Evolutionary conservation across 23 tunicate genomes (phyloP).

Genomic region (Pegea sp.): DNA sequence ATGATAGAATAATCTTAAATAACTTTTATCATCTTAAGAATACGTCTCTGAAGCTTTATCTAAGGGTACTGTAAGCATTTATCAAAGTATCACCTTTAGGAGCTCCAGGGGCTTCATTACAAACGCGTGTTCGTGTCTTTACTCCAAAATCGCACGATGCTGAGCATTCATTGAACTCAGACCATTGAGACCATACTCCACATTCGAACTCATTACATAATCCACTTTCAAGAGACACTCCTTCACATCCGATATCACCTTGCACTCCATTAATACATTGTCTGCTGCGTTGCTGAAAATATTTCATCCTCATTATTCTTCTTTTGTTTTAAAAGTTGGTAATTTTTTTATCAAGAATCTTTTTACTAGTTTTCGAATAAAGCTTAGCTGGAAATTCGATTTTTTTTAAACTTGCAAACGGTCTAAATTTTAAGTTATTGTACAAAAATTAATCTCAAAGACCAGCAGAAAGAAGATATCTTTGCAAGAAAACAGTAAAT

Average conservation of each 20-base stretch:
- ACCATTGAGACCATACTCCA: conserved; percentile 30
- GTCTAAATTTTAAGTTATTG: too few species aligned
- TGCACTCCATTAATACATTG: conserved; percentile 24
- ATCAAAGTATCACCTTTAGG: not conserved
- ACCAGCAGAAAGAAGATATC: too few species aligned
- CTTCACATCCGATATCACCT: conserved; percentile 35
- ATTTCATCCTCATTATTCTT: not conserved
- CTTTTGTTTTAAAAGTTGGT: too few species aligned
- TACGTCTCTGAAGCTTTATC: not conserved
- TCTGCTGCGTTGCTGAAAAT: conserved; percentile 14
- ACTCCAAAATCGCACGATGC: conserved; percentile 40
- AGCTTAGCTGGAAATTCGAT: too few species aligned
- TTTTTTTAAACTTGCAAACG: too few species aligned
- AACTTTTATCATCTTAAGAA: not conserved
- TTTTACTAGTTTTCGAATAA: too few species aligned
- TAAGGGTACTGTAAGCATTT: not conserved
- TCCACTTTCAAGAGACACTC: conserved; percentile 5
- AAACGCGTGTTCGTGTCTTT: conserved; percentile 14
- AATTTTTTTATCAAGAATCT: too few species aligned
- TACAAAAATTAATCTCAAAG: too few species aligned
- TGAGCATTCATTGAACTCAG: conserved; percentile 17
- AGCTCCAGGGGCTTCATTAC: conserved; percentile 6
- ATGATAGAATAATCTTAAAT: not conserved
- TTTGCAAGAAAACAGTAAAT: too few species aligned
- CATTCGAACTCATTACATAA: conserved; percentile 29